phyloP scores from a whole-genome alignment of 2,797 vertebrate genomes.

The Pangasius mekongensis region DNA sequence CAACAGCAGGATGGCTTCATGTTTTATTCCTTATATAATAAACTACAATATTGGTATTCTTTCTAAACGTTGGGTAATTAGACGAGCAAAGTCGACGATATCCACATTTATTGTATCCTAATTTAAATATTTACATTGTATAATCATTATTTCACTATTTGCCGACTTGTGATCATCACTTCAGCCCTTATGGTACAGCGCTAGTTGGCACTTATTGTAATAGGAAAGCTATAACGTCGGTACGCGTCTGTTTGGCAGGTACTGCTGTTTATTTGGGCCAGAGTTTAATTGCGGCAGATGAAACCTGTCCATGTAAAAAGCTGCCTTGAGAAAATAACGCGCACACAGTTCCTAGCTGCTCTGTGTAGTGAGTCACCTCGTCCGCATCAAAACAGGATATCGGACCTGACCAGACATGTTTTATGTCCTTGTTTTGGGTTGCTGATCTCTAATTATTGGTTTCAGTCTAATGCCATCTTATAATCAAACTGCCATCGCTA shows the following conservation, averaged over 20 bases:
- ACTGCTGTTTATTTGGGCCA: not conserved
- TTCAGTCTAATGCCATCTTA: conserved; percentile 13
- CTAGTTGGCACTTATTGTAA: not conserved
- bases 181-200: not conserved
- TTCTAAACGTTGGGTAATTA: not conserved
- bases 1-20: not conserved
- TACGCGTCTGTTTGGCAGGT: not conserved
- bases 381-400: conserved; percentile 52
- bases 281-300: not conserved
- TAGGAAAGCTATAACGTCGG: not conserved
- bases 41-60: not conserved
- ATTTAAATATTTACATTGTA: not conserved
- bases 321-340: not conserved
- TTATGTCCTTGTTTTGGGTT: conserved; percentile 45
- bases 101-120: not conserved
- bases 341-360: not conserved
- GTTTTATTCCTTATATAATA: not conserved
- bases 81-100: not conserved
- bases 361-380: conserved; percentile 37
- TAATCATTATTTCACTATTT: not conserved
- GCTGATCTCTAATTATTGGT: conserved; percentile 44
- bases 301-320: not conserved
- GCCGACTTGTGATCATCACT: not conserved
- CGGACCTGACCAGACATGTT: conserved; percentile 53
- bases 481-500: not conserved